Conservation (phyloP, 2,113 vertebrate genomes). For the Erpornis zantholeuca region DNA sequence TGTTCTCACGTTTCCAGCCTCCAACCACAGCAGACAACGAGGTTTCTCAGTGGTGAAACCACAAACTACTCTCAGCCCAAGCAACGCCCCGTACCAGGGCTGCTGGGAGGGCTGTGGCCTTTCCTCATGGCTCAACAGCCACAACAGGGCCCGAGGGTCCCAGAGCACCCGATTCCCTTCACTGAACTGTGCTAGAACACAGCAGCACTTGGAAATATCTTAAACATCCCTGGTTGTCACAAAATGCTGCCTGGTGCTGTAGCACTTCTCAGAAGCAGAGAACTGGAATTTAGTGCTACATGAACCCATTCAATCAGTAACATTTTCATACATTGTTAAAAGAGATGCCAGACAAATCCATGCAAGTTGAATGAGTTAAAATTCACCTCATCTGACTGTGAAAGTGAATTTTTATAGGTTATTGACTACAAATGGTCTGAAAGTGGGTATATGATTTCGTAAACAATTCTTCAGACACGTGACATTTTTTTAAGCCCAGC, state of each 20-base stretch:
- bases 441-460: not conserved
- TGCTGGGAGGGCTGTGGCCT: fast-evolving
- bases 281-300: not conserved
- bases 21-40: not conserved
- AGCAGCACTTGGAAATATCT: not conserved
- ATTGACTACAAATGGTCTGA: not conserved
- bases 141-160: too few species aligned
- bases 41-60: not conserved
- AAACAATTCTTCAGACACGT: not conserved
- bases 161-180: fast-evolving
- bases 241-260: not conserved
- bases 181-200: not conserved
- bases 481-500: not conserved
- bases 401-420: not conserved
- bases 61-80: not conserved
- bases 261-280: not conserved
- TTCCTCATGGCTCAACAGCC: not conserved
- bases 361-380: not conserved
- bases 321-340: not conserved
- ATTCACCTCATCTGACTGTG: not conserved
- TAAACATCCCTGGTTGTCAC: too few species aligned
- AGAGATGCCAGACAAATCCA: not conserved
- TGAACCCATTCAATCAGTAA: not conserved
- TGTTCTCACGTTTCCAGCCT: not conserved
- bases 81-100: fast-evolving